These are phyloP conservation scores for Unio delphinus DNA, from an alignment of 2,888 invertebrate genomes.

Conservation along the genomic window DNA sequence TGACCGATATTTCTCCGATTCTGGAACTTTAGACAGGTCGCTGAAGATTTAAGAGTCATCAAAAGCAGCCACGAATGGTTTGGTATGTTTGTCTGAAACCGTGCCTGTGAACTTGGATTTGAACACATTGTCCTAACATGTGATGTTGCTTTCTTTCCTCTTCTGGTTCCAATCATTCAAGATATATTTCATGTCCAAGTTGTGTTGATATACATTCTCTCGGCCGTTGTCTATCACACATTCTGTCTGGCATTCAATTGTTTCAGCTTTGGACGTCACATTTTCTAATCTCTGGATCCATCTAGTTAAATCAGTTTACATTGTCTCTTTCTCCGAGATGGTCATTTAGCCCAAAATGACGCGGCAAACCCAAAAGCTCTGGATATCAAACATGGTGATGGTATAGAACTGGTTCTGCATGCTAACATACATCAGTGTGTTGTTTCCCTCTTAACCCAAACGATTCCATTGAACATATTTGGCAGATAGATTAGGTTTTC, in stretches of 20 bases:
- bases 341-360: conserved; percentile 5
- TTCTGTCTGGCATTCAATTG: conserved; percentile 27
- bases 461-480: conserved; percentile 11
- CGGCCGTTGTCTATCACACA: conserved; percentile 18
- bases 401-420: conserved; percentile 24
- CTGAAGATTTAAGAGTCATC: conserved; percentile 23
- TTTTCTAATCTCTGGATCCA: conserved; percentile 14
- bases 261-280: conserved; percentile 12
- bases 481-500: conserved; percentile 5
- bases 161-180: conserved; percentile 19
- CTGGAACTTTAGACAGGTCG: no score
- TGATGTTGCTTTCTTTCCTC: conserved; percentile 17
- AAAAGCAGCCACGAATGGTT: conserved; percentile 23
- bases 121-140: conserved; percentile 20
- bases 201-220: conserved; percentile 10
- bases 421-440: conserved; percentile 26
- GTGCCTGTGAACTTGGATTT: conserved; percentile 19
- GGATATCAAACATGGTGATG: conserved; percentile 31
- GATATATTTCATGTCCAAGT: conserved; percentile 1
- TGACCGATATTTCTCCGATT: no score
- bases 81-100: conserved; percentile 4
- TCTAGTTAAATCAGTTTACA: conserved; percentile 10
- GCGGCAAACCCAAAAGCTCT: conserved; percentile 23
- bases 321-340: conserved; percentile 4
- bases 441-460: conserved; percentile 23